phyloP scores from a whole-genome alignment of 1,140 invertebrate species.

The Dendroctonus ponderosae region DNA sequence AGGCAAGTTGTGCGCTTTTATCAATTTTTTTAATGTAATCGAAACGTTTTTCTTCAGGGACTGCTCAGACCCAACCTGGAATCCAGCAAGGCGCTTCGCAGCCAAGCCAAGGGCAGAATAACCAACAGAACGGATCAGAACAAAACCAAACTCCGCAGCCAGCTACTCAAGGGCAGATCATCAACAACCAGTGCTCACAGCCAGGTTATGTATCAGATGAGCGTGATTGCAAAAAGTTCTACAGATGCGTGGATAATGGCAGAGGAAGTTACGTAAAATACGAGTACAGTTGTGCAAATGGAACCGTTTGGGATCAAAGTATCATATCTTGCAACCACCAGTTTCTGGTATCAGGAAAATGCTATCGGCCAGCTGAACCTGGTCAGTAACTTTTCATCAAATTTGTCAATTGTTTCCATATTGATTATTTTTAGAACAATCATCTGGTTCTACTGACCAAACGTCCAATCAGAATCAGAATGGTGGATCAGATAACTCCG shows the following conservation, averaged over 20 bases:
- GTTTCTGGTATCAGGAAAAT: slow-evolving; percentile 32
- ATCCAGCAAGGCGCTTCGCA: slow-evolving; percentile 9
- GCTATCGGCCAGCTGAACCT: slow-evolving; percentile 2
- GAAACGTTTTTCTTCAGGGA: background rate
- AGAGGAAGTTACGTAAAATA: slow-evolving; percentile 57
- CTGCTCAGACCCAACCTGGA: slow-evolving; percentile 8
- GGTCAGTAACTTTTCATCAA: background rate
- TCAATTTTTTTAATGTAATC: background rate
- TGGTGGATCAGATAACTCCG: no score
- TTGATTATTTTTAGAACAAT: no score
- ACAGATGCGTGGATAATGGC: slow-evolving; percentile 66
- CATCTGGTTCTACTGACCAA: no score
- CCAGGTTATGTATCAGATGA: slow-evolving; percentile 69
- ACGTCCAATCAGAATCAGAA: no score
- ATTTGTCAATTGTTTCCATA: no score
- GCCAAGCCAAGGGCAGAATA: slow-evolving; percentile 5
- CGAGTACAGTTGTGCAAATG: slow-evolving; percentile 67
- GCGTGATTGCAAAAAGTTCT: slow-evolving; percentile 73
- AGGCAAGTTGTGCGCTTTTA: no score
- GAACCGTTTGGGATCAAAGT: slow-evolving; percentile 71
- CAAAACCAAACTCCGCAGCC: background rate
- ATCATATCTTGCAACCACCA: slow-evolving; percentile 61
- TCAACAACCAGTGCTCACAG: slow-evolving; percentile 46
- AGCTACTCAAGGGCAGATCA: slow-evolving; percentile 49
- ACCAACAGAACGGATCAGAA: slow-evolving; percentile 37